Conservation (phyloP, 2,113 vertebrate genomes). For the Oophaga pumilio region DNA sequence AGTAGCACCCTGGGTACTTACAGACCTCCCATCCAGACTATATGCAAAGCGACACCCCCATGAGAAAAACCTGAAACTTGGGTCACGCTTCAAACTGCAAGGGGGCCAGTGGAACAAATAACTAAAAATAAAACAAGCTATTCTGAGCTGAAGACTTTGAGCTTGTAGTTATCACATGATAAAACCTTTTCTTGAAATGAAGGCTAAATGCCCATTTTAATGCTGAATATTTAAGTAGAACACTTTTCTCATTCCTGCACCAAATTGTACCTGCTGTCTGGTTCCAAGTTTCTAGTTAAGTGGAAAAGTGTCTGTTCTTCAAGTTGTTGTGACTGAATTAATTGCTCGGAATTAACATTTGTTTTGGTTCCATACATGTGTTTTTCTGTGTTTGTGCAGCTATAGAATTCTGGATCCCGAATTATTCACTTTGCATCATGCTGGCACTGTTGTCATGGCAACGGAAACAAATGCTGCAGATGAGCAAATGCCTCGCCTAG, state of each 20-base stretch:
- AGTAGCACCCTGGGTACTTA: no score
- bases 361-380: constrained; percentile 44
- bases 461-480: constrained; percentile 59
- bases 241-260: neutral
- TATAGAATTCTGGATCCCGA: constrained; percentile 79
- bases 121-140: neutral
- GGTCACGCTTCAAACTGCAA: no score
- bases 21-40: no score
- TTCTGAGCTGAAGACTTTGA: neutral
- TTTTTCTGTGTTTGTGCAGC: constrained; percentile 67
- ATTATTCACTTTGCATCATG: constrained; percentile 81
- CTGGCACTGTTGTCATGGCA: constrained; percentile 77
- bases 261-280: constrained; percentile 15
- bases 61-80: no score
- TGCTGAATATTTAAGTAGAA: neutral
- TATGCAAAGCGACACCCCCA: no score
- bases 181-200: neutral
- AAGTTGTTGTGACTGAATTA: constrained; percentile 39
- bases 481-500: constrained; percentile 31
- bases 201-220: neutral
- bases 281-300: constrained; percentile 25
- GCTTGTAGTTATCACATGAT: neutral
- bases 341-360: constrained; percentile 39
- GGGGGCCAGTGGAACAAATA: neutral
- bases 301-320: constrained; percentile 41